These are phyloP conservation scores for Rhopilema esculentum DNA, from an alignment of 30 jellyfish, hydroid and myxozoan genomes.

Conservation along the genomic window DNA sequence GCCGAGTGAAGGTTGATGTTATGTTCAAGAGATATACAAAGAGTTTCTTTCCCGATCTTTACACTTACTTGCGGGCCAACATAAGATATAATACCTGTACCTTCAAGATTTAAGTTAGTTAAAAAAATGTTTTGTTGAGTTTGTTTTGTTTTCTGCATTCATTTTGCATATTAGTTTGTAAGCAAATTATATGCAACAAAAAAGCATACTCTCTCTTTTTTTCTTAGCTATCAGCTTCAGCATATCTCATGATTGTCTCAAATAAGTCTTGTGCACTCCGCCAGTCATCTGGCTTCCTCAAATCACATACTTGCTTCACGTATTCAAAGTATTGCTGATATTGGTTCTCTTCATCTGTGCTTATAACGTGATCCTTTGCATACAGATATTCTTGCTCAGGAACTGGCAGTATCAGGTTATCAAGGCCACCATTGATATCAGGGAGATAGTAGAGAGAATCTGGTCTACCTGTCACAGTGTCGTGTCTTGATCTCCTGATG, in stretches of 20 bases:
- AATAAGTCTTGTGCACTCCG: background rate
- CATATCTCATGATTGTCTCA: background rate
- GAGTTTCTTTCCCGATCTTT: too few species aligned
- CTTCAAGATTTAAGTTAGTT: too few species aligned
- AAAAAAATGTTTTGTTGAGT: too few species aligned
- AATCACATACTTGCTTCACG: background rate
- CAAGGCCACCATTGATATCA: background rate
- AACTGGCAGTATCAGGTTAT: slow-evolving; percentile 1
- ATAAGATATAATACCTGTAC: too few species aligned
- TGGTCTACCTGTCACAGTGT: slow-evolving; percentile 44
- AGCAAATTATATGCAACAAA: too few species aligned
- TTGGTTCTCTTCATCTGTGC: background rate
- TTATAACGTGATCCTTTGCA: slow-evolving; percentile 4
- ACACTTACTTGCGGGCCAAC: too few species aligned
- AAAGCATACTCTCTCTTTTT: background rate
- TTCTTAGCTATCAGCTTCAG: background rate
- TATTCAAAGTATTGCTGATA: slow-evolving; percentile 11
- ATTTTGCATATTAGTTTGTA: too few species aligned
- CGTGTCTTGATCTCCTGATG: slow-evolving; percentile 12
- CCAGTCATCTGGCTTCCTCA: slow-evolving; percentile 8
- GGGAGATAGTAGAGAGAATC: slow-evolving; percentile 42
- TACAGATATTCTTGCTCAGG: background rate
- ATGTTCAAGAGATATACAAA: too few species aligned
- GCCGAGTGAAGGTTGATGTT: too few species aligned
- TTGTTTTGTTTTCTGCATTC: too few species aligned